phyloP scores from a whole-genome alignment of 2,113 vertebrate species.

The Entomyzon cyanotis region DNA sequence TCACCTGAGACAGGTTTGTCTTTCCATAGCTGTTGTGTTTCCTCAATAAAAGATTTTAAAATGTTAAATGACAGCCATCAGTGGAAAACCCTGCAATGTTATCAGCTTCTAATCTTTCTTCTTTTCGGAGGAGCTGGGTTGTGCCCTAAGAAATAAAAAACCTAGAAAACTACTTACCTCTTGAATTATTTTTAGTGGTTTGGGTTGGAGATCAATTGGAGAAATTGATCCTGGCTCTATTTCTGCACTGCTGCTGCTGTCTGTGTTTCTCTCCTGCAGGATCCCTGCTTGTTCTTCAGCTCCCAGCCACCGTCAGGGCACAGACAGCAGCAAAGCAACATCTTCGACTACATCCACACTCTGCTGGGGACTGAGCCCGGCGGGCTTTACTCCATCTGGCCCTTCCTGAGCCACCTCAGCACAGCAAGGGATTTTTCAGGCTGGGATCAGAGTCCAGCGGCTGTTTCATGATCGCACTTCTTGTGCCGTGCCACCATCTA shows the following conservation, averaged over 20 bases:
- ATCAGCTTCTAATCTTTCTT: neutral
- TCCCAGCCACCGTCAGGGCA: neutral
- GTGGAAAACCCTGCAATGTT: neutral
- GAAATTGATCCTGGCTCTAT: rapidly evolving
- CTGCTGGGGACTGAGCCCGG: neutral
- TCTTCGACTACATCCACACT: rapidly evolving
- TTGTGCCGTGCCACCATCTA: slow-evolving; percentile 51
- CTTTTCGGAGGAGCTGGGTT: neutral
- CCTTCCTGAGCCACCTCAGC: neutral
- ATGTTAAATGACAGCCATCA: neutral
- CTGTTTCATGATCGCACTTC: neutral
- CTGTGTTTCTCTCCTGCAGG: neutral
- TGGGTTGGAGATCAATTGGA: too few species aligned
- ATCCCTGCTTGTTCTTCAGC: neutral
- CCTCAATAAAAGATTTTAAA: neutral
- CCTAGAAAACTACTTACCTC: neutral
- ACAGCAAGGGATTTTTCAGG: neutral
- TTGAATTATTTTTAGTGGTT: neutral
- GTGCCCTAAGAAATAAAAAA: neutral
- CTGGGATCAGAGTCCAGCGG: rapidly evolving
- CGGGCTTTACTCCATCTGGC: rapidly evolving
- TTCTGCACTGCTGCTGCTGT: neutral
- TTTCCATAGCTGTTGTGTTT: neutral
- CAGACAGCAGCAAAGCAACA: neutral
- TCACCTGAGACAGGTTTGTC: neutral